A percentile compares a stretch with the other conserved stretches of the same genome.
These are phyloP conservation scores for Recurvirostra avosetta DNA, from an alignment of 2,113 vertebrate species.

Conservation along the genomic window DNA sequence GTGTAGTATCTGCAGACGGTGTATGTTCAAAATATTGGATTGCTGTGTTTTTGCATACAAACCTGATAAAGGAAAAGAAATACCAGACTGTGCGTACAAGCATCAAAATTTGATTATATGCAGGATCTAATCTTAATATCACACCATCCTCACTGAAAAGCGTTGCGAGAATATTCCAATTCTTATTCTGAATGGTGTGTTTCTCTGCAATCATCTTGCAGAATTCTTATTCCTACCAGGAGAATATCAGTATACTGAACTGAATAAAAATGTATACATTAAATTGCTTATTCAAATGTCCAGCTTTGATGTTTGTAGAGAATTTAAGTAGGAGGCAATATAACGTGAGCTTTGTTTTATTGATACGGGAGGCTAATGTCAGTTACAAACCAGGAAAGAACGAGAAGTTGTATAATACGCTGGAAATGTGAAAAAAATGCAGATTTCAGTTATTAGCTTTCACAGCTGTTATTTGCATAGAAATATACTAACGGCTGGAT, in stretches of 20 bases:
- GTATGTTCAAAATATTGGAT: conserved; percentile 45
- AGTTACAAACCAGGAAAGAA: conserved; percentile 20
- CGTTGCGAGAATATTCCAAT: conserved; percentile 69
- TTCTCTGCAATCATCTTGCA: conserved; percentile 72
- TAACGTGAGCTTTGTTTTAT: conserved; percentile 75
- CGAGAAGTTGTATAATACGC: background rate
- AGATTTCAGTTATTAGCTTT: conserved; percentile 63
- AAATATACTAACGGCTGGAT: conserved; percentile 36
- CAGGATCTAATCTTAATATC: conserved; percentile 76
- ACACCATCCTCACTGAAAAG: conserved; percentile 65
- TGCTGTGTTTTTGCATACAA: conserved; percentile 61
- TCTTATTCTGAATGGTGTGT: conserved; percentile 73
- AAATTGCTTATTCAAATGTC: conserved; percentile 79
- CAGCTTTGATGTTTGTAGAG: conserved; percentile 72
- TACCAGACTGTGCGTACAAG: conserved; percentile 61
- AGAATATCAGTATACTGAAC: conserved; percentile 74
- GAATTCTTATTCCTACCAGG: conserved; percentile 73
- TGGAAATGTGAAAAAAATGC: conserved; percentile 56
- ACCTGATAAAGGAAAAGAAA: conserved; percentile 64
- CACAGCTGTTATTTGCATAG: conserved; percentile 63
- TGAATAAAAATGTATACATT: conserved; percentile 80
- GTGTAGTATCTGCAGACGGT: conserved; percentile 21
- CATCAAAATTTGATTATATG: conserved; percentile 75
- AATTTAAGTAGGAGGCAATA: conserved; percentile 74
- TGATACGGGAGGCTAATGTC: conserved; percentile 50